phyloP scores from a whole-genome alignment of 2,797 vertebrate genomes.

The Alcedo atthis region DNA sequence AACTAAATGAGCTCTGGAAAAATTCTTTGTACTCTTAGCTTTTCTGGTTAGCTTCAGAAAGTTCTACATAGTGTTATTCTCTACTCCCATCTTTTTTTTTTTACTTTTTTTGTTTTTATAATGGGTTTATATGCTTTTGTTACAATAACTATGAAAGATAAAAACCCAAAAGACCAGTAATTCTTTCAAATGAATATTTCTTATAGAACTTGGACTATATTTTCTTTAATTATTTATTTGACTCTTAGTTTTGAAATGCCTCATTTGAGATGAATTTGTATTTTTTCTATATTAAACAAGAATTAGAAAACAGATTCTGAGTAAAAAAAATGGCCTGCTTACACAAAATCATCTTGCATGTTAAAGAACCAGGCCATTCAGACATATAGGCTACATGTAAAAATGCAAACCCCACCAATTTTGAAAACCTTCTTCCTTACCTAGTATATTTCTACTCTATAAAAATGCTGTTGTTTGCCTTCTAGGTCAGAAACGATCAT shows the following conservation, averaged over 20 bases:
- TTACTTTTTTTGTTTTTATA: neutral
- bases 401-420: neutral
- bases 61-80: neutral
- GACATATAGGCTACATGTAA: neutral
- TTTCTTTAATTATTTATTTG: accelerated
- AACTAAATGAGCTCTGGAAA: neutral
- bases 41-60: neutral
- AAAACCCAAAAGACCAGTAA: neutral
- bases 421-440: neutral
- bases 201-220: neutral
- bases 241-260: neutral
- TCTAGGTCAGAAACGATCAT: neutral
- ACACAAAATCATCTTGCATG: neutral
- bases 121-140: neutral
- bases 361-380: neutral
- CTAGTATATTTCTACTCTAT: neutral
- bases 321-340: neutral
- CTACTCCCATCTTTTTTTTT: accelerated
- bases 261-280: neutral
- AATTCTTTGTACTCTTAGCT: neutral
- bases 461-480: neutral
- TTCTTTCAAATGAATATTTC: neutral
- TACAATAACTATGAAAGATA: neutral
- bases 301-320: neutral
- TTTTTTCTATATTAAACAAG: neutral